Conservation (phyloP, 2,797 vertebrate genomes). For the Darevskia nairensis region DNA sequence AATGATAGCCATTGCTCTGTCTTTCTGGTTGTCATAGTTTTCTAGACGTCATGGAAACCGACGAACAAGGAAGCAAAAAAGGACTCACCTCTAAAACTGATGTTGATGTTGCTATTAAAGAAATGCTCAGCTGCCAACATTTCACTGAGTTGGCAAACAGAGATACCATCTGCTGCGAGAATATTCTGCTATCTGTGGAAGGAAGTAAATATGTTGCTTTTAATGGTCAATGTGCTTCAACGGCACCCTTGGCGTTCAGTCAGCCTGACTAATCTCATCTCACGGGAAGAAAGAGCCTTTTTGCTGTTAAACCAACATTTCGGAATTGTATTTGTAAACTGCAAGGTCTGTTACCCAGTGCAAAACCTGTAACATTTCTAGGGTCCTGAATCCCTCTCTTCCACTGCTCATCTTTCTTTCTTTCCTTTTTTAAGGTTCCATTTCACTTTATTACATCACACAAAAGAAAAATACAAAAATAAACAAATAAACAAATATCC, state of each 20-base stretch:
- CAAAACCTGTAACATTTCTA: not conserved
- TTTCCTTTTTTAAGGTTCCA: too few species aligned
- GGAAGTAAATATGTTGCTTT: constrained; percentile 19
- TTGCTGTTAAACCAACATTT: constrained; percentile 8
- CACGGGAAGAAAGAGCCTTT: not conserved
- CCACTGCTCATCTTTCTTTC: not conserved
- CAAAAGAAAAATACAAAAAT: too few species aligned
- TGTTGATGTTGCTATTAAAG: constrained; percentile 22
- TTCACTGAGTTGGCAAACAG: constrained; percentile 25
- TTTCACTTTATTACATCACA: too few species aligned
- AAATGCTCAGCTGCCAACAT: constrained; percentile 13
- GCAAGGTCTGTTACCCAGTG: not conserved
- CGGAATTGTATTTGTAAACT: not conserved
- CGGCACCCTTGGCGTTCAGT: not conserved
- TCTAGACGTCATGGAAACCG: constrained; percentile 27
- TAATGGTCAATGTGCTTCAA: not conserved
- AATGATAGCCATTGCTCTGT: not conserved
- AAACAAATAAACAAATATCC: too few species aligned
- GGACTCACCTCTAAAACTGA: constrained; percentile 11
- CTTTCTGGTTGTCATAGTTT: constrained; percentile 14
- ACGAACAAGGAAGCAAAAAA: constrained; percentile 5
- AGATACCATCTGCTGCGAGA: constrained; percentile 13
- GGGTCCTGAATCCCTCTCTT: not conserved
- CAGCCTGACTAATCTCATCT: constrained; percentile 4
- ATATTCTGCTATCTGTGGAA: not conserved